A percentile compares a stretch with the other conserved stretches of the same genome.
These are phyloP conservation scores for Pangasius mekongensis DNA, from an alignment of 2,797 vertebrate genomes.

Conservation along the genomic window DNA sequence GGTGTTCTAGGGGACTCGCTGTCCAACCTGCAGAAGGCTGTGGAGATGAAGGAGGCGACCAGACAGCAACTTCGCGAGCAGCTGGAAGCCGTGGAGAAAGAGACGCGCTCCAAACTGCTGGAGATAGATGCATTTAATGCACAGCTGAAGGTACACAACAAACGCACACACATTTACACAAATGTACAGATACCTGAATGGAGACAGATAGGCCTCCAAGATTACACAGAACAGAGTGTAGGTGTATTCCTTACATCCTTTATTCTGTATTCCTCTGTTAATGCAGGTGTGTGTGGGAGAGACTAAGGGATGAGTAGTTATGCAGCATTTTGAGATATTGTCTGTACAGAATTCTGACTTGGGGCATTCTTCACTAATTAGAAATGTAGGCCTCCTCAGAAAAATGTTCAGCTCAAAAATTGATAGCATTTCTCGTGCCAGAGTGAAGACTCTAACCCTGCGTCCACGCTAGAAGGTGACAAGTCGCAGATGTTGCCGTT, in stretches of 20 bases:
- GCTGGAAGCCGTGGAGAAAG: conserved; percentile 91
- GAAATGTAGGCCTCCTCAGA: neutral
- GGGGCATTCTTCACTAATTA: neutral
- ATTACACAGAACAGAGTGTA: neutral
- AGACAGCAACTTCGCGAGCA: conserved; percentile 91
- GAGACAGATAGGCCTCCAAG: neutral
- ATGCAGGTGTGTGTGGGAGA: neutral
- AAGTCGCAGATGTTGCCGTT: neutral
- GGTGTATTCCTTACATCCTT: neutral
- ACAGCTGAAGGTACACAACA: conserved; percentile 87
- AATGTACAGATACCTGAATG: neutral
- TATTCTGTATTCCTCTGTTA: conserved; percentile 18
- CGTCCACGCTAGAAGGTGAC: neutral
- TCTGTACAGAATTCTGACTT: neutral
- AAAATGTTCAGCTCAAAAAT: neutral
- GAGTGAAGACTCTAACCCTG: neutral
- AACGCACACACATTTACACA: neutral
- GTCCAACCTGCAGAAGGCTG: conserved; percentile 88
- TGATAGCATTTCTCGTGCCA: neutral
- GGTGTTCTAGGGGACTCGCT: conserved; percentile 87
- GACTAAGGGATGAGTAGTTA: neutral
- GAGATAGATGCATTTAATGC: conserved; percentile 98
- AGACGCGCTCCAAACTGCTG: conserved; percentile 92
- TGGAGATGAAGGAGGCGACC: conserved; percentile 89
- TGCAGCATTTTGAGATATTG: neutral